Percentiles rank a stretch among this genome's conserved stretches.
Conservation (phyloP, 53 echinoderm and acorn worm genomes). For the Echinarachnius parma region DNA sequence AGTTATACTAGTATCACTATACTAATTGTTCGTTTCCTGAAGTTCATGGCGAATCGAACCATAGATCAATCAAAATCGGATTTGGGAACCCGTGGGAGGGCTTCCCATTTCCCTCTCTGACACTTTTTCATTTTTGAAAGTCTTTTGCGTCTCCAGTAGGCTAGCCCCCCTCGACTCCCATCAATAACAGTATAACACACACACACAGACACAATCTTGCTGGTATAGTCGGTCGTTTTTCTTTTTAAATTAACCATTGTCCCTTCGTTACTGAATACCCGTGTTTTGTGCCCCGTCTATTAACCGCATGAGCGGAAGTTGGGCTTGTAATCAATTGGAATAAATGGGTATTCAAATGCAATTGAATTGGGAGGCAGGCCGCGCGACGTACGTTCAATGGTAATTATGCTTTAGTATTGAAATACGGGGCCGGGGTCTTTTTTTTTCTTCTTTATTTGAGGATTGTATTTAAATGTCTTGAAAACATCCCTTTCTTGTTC, state of each 20-base stretch:
- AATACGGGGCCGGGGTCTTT: too few species aligned
- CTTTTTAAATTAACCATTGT: slow-evolving; percentile 38
- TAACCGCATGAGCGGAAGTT: slow-evolving; percentile 36
- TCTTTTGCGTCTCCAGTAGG: too few species aligned
- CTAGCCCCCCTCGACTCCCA: neutral
- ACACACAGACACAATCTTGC: too few species aligned
- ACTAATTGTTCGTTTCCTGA: too few species aligned
- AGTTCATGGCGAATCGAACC: too few species aligned
- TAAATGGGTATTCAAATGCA: slow-evolving; percentile 15
- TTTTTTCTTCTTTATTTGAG: too few species aligned
- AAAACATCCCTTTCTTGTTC: too few species aligned
- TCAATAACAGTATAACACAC: slow-evolving; percentile 1
- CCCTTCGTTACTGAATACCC: slow-evolving; percentile 6
- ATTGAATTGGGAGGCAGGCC: slow-evolving; percentile 7
- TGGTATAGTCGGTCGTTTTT: too few species aligned
- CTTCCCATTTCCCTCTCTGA: slow-evolving; percentile 5
- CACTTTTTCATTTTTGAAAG: slow-evolving; percentile 13
- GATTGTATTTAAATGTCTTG: too few species aligned
- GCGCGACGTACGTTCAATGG: neutral
- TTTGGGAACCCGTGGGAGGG: too few species aligned
- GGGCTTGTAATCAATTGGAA: slow-evolving; percentile 36
- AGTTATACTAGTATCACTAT: too few species aligned
- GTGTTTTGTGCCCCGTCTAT: slow-evolving; percentile 12
- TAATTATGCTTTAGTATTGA: neutral
- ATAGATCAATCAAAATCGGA: too few species aligned